Percentiles rank a stretch among this genome's conserved stretches.
phyloP scores from a whole-genome alignment of 2,797 vertebrate genomes.

The Diplodus puntazzo region DNA sequence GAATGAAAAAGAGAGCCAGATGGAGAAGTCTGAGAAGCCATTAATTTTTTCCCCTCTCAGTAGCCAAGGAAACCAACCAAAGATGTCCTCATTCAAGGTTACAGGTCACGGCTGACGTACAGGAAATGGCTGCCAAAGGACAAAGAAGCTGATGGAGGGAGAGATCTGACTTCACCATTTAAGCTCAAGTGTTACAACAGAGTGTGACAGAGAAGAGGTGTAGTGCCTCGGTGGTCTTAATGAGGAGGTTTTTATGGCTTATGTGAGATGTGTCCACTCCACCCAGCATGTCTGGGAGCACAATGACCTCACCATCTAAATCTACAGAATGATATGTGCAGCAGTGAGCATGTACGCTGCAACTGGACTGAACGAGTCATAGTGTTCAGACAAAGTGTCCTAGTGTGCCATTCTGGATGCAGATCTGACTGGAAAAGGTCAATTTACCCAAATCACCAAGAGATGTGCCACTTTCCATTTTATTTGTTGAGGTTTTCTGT shows the following conservation, averaged over 20 bases:
- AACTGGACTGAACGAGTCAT: not conserved
- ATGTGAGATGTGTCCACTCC: conserved; percentile 49
- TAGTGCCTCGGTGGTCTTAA: conserved; percentile 4
- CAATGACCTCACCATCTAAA: conserved; percentile 49
- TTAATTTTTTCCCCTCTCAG: conserved; percentile 46
- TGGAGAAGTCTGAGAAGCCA: conserved; percentile 35
- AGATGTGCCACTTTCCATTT: not conserved
- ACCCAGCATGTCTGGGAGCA: conserved; percentile 45
- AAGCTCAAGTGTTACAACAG: conserved; percentile 29
- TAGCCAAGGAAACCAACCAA: conserved; percentile 77
- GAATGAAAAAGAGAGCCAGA: conserved; percentile 48
- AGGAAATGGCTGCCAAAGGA: conserved; percentile 59
- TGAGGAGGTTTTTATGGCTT: conserved; percentile 38
- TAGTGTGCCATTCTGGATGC: not conserved
- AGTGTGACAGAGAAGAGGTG: conserved; percentile 21
- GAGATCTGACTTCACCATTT: conserved; percentile 44
- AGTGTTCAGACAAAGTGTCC: not conserved
- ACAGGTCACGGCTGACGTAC: conserved; percentile 65
- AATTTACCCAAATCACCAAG: not conserved
- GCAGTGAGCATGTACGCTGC: not conserved
- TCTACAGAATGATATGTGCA: conserved; percentile 3
- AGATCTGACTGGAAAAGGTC: conserved; percentile 11
- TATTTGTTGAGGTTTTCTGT: not conserved
- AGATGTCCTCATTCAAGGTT: conserved; percentile 67
- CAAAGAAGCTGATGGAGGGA: conserved; percentile 26